Evolutionary conservation across 1,140 invertebrate species (phyloP), one percentile per base, ranked within the genome.

Genomic region (Rhyzopertha dominica): DNA sequence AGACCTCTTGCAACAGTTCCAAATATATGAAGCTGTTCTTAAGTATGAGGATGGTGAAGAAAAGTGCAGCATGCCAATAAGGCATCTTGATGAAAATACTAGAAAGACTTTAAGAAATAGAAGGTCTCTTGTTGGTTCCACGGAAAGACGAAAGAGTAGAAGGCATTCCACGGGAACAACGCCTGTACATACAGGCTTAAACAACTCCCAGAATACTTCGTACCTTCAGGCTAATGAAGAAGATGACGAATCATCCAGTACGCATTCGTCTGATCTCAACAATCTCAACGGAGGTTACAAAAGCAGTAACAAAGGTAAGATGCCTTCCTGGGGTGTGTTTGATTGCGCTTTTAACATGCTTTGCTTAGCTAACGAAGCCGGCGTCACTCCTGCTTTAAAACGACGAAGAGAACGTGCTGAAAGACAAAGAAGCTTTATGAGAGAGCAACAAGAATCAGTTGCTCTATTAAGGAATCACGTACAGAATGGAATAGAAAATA

Each of bases 11-110:
- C 81, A 92, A 58, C 94, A 98, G 69, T 84, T 97, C 66, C 90
- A 95, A 62, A 87, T 95, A 41, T 97, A 96, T 67, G 94, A 97
- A 74, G 87, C 91, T 40, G 91, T 95, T 20, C 67, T 98, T 14
- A 82, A 89, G 60, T 86, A 87, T 65, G 91, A 93, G 70, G 88
- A 94, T 70, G 87, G 82, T 12, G 84, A 90, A 62, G 84, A 77
- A 37, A 77, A 77, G 17, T 35, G 47, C 24, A 80, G 73, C 24
- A 81, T 74, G 38, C 79, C 78, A 19, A 74, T 85, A 25, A 74
- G 80, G 61, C 81, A 83, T 66, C 72, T 90, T 36, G 88, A 91
- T 68, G 87, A 89, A 57, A 85, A 81, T 32, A 79, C 87, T 56
- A 81, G 85, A 48, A 84, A 85, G 68, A 84, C 82, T 5, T 74